Conservation (phyloP, 2,113 vertebrate species). For the Anoura caudifer region DNA sequence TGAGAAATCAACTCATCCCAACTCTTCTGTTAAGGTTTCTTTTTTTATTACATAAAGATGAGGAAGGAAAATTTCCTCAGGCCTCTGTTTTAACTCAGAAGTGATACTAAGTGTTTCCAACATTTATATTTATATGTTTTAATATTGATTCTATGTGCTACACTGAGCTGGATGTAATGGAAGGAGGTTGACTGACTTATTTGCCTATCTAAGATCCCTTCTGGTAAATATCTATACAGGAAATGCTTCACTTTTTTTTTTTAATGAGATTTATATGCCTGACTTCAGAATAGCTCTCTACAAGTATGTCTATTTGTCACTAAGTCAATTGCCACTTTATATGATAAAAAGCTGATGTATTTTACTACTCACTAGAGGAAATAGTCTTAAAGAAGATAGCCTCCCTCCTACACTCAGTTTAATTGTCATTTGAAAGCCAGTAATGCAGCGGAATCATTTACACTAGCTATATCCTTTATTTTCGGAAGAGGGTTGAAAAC, state of each 20-base stretch:
- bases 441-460: slow-evolving; percentile 1
- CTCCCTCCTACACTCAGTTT: slow-evolving; percentile 53
- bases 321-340: slow-evolving; percentile 52
- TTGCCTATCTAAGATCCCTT: slow-evolving; percentile 32
- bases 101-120: neutral
- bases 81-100: slow-evolving; percentile 16
- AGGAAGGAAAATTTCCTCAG: neutral
- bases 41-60: neutral
- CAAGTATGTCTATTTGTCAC: neutral
- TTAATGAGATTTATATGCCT: slow-evolving; percentile 56
- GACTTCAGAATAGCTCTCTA: slow-evolving; percentile 50
- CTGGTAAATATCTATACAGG: slow-evolving; percentile 58
- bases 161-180: slow-evolving; percentile 42
- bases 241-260: slow-evolving; percentile 1
- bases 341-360: slow-evolving; percentile 41
- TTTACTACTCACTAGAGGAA: slow-evolving; percentile 53
- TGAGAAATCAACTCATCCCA: neutral
- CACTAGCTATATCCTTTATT: neutral
- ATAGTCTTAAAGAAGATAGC: slow-evolving; percentile 48
- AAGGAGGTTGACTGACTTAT: slow-evolving; percentile 32
- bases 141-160: slow-evolving; percentile 34
- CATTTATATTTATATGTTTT: slow-evolving; percentile 37
- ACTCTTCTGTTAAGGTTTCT: neutral
- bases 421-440: slow-evolving; percentile 49
- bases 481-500: slow-evolving; percentile 49